phyloP scores from a whole-genome alignment of 2,888 invertebrate genomes.

The Eupithecia centaureata region DNA sequence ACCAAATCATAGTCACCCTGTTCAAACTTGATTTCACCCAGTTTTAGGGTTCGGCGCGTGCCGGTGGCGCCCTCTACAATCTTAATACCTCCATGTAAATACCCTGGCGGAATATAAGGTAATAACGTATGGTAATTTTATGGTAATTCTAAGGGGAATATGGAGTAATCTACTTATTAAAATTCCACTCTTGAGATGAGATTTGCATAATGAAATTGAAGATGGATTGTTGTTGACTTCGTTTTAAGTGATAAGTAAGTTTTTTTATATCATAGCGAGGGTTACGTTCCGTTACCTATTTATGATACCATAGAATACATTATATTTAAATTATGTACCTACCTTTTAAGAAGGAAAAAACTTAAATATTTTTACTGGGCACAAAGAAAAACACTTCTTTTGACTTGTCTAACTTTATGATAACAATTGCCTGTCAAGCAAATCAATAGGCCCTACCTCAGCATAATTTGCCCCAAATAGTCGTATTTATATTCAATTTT shows the following conservation, averaged over 20 bases:
- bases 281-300: too few species aligned
- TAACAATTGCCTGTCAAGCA: too few species aligned
- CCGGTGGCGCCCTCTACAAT: slow-evolving; percentile 36
- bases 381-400: too few species aligned
- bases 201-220: slow-evolving; percentile 41
- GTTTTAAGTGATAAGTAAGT: background rate
- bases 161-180: slow-evolving; percentile 44
- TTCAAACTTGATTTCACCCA: slow-evolving; percentile 36
- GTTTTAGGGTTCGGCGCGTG: slow-evolving; percentile 42
- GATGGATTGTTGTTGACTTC: slow-evolving; percentile 7
- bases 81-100: slow-evolving; percentile 47
- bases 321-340: too few species aligned
- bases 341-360: too few species aligned
- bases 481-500: too few species aligned
- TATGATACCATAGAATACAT: too few species aligned
- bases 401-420: too few species aligned
- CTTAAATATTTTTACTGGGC: too few species aligned
- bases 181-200: slow-evolving; percentile 38
- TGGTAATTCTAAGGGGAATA: slow-evolving; percentile 43
- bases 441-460: too few species aligned
- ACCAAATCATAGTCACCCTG: slow-evolving; percentile 22
- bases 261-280: background rate
- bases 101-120: slow-evolving; percentile 23
- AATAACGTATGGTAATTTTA: slow-evolving; percentile 45
- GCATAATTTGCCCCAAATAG: too few species aligned